Conservation (phyloP, 2,797 vertebrate genomes). For the Poeciliopsis gracilis region DNA sequence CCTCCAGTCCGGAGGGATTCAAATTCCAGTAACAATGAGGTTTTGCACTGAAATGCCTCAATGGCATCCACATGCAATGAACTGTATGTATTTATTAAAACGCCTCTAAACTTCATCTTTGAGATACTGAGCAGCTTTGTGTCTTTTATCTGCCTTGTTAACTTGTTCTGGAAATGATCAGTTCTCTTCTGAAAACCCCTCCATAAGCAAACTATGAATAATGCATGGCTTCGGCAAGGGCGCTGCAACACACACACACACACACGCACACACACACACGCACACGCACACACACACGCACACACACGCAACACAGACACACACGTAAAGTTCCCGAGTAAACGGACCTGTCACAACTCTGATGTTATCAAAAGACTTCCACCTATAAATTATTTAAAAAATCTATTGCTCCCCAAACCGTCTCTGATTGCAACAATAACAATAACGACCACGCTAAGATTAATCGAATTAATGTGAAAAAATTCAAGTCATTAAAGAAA, state of each 20-base stretch:
- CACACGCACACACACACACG: slow-evolving; percentile 16
- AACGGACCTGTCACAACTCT: slow-evolving; percentile 76
- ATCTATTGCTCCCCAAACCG: slow-evolving; percentile 30
- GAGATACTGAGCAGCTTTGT: slow-evolving; percentile 10
- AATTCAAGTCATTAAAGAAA: slow-evolving; percentile 68
- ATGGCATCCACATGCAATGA: neutral
- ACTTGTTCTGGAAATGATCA: slow-evolving; percentile 67
- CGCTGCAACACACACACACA: slow-evolving; percentile 44
- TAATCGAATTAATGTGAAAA: neutral
- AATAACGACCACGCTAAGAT: slow-evolving; percentile 43
- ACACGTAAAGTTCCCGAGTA: slow-evolving; percentile 68
- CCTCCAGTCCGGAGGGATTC: slow-evolving; percentile 13
- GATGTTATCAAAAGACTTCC: slow-evolving; percentile 73
- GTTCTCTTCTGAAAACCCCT: slow-evolving; percentile 65
- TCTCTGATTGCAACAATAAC: slow-evolving; percentile 30
- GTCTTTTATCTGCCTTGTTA: slow-evolving; percentile 55
- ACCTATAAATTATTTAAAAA: slow-evolving; percentile 73
- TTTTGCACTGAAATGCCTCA: slow-evolving; percentile 24
- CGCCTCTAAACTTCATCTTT: slow-evolving; percentile 36
- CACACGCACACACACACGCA: slow-evolving; percentile 16
- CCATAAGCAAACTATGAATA: slow-evolving; percentile 76
- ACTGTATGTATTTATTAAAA: slow-evolving; percentile 11
- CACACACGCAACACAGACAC: neutral
- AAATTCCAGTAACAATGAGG: slow-evolving; percentile 28
- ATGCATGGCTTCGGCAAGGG: slow-evolving; percentile 68